A percentile compares a stretch with the other conserved stretches of the same genome.
phyloP scores from a whole-genome alignment of 2,113 vertebrate genomes.

The Sinocyclocheilus rhinocerous region DNA sequence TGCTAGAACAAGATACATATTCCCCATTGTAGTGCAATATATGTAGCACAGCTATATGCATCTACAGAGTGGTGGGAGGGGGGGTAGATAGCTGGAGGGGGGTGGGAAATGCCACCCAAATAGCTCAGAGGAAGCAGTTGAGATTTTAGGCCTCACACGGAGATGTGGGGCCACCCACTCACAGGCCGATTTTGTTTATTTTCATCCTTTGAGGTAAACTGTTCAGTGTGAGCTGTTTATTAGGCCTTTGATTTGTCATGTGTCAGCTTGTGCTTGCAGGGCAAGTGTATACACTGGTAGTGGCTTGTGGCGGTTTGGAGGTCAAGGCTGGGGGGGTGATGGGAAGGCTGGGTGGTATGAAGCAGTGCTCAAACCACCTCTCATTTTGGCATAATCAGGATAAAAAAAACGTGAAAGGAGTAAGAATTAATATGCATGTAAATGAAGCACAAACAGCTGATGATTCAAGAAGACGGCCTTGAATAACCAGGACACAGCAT shows the following conservation, averaged over 20 bases:
- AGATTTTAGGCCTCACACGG: conserved; percentile 80
- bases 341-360: conserved; percentile 41
- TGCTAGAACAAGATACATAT: not conserved
- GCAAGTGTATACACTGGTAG: conserved; percentile 71
- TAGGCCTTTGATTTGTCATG: conserved; percentile 79
- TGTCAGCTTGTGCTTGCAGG: conserved; percentile 68
- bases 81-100: conserved; percentile 57
- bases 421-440: not conserved
- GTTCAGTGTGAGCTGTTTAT: conserved; percentile 77
- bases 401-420: not conserved
- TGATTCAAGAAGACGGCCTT: not conserved
- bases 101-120: conserved; percentile 76
- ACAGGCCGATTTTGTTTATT: conserved; percentile 78
- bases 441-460: not conserved
- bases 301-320: conserved; percentile 59
- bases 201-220: conserved; percentile 74
- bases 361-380: not conserved
- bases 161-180: conserved; percentile 80
- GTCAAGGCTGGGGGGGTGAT: conserved; percentile 56
- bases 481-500: not conserved
- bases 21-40: not conserved
- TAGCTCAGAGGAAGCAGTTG: conserved; percentile 81
- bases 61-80: conserved; percentile 40
- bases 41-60: not conserved
- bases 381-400: not conserved